phyloP scores from a whole-genome alignment of 2,888 invertebrate species.

The Polietes domitor region DNA sequence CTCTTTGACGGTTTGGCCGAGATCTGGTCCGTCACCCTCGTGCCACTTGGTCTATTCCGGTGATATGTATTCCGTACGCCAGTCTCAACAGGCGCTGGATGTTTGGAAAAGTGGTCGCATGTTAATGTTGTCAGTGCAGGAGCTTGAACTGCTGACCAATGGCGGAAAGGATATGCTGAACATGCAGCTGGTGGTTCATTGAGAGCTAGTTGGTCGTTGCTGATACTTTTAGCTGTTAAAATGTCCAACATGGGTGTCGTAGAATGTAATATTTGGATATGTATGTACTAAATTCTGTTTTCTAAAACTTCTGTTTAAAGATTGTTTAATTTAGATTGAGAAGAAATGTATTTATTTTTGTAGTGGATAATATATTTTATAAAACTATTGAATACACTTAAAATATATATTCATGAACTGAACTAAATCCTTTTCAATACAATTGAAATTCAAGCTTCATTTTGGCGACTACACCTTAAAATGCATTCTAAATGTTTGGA shows the following conservation, averaged over 20 bases:
- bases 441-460: no score
- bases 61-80: constrained; percentile 73
- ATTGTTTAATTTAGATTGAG: no score
- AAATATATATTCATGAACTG: no score
- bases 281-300: not conserved
- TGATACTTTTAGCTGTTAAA: not conserved
- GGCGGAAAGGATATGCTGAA: constrained; percentile 73
- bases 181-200: constrained; percentile 71
- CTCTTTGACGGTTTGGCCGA: constrained; percentile 74
- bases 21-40: constrained; percentile 61
- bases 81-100: constrained; percentile 67
- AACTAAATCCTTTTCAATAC: no score
- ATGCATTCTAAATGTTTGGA: no score
- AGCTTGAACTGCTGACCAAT: constrained; percentile 71
- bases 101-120: constrained; percentile 72
- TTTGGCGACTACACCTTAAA: no score
- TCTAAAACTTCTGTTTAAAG: not conserved
- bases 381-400: no score
- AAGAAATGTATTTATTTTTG: no score
- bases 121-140: constrained; percentile 70
- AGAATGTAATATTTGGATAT: not conserved
- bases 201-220: constrained; percentile 5
- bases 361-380: no score
- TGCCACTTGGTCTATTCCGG: constrained; percentile 72
- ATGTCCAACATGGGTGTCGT: no score